Evolutionary conservation across 2,113 vertebrate species (phyloP), one percentile per base, ranked within the genome.

Genomic region (Takifugu flavidus): DNA sequence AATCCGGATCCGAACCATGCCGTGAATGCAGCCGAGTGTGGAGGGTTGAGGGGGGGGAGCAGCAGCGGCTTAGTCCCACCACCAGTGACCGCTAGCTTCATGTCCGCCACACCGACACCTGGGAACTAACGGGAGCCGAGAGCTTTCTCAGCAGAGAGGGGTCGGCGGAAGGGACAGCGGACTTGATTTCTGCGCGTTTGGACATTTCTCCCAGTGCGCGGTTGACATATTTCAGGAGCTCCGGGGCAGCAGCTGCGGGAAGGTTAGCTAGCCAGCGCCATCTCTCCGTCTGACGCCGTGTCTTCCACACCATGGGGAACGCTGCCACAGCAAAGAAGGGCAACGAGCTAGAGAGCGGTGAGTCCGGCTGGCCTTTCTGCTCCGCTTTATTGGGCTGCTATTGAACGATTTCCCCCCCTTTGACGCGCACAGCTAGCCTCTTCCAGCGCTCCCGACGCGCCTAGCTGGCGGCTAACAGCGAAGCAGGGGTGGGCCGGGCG

Each of bases 291-390:
- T 78, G 77, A 68, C 76, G 74, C 72, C 79, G 87, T 77, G 87
- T 87, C 88, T 89, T 89, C 85, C 89, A 72, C 78, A 86, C 83
- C 70, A 95, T 96, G 94, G 95, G 95, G 75, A 96, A 97, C 94
- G 92, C 95, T 63, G 94, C 95, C 72, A 93, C 94, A 74, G 94
- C 94, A 91, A 95, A 95, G 92, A 95, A 96, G 89, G 94, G 95
- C 92, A 94, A 94, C 92, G 95, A 97, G 90, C 90, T 96, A 63
- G 95, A 97, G 91, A 97, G 94, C 92, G 95, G 95, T 95, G 90
- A 95, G 94, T 93, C 39, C 3, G 14, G 25, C 25, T 50, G 28
- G 4, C 26, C 10, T 49, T 43, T 61, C 28, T 34, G 13, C 46
- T 3, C 46, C 13, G 2, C 25, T 20, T 1, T 50, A 50, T 60